Conservation (phyloP, 92 coral and sea anemone genomes). For the Epizoanthus rinbou region DNA sequence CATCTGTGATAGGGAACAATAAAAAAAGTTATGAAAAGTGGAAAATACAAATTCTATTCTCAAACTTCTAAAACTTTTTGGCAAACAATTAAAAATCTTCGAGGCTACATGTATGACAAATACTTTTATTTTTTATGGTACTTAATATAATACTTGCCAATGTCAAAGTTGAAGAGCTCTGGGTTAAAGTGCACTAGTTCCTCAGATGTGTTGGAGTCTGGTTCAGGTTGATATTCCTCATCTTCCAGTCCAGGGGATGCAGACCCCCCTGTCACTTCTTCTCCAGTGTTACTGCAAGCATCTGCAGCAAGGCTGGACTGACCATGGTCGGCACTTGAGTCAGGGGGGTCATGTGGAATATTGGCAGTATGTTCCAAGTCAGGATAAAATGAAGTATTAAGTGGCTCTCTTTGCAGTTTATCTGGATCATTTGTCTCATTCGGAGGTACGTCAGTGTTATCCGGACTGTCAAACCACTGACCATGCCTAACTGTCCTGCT, state of each 20-base stretch:
- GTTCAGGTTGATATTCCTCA: slow-evolving; percentile 44
- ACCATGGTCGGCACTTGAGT: background rate
- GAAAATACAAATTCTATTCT: no score
- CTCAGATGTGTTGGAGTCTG: slow-evolving; percentile 38
- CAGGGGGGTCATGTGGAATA: background rate
- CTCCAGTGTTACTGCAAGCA: background rate
- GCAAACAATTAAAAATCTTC: no score
- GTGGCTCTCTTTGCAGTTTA: background rate
- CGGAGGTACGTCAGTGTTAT: background rate
- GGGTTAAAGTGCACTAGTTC: slow-evolving; percentile 56
- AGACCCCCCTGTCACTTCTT: background rate
- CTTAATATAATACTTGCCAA: slow-evolving; percentile 48
- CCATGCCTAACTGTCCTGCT: background rate
- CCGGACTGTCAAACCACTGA: background rate
- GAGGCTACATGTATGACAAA: no score
- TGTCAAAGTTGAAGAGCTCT: slow-evolving; percentile 67
- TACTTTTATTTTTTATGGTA: no score
- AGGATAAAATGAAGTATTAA: background rate
- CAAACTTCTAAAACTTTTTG: no score
- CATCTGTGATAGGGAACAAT: no score
- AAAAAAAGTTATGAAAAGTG: no score
- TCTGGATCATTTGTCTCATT: background rate
- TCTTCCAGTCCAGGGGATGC: background rate
- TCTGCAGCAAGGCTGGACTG: background rate
- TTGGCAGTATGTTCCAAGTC: background rate